Base-by-base conservation (phyloP, 1,140 invertebrate genomes). In the Trissolcus basalis region DNA sequence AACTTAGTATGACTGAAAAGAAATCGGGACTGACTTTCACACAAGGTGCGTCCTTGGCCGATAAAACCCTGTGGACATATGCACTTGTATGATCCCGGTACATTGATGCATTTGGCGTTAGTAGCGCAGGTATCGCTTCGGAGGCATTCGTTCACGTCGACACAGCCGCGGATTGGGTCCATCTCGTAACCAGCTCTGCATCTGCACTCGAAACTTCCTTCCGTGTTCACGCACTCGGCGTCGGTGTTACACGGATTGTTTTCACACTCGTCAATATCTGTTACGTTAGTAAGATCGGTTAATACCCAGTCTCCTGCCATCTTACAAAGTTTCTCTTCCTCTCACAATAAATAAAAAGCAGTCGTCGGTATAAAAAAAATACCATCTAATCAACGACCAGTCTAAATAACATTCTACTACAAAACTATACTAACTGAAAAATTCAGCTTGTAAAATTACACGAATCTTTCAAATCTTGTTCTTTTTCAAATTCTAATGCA, bases 21-120 rank as follows among this genome's bases (percentile, higher is more conserved):
- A 54, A 67, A 64, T 49, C 65, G 64, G 76, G 89, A 92, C 92
- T 95, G 92, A 95, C 95, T 96, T 90, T 95, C 92, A 89, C 93
- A 93, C 81, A 91, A 89, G 15, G 90, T 89, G 77, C 91, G 88
- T 68, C 92, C 91, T 84, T 93, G 91, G 67, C 92, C 92, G 41
- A 91, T 88, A 86, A 91, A 94, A 71, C 94, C 94, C 75, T 90
- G 85, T n/a, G 91, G 91, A 89, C 94, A 96, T 77, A 91, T 87
- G 88, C 94, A 95, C 77, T 91, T 90, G 86, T 91, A 94, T 70
- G 92, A 93, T 65, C 94, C 94, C 78, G 91, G 91, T 61, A 91
- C 90, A 89, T 95, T 95, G 87, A 92, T 90, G 88, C 94, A 95
- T 82, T 92, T 89, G 69, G 93, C 93, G 83, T 91, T 91, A 81